phyloP scores from a whole-genome alignment of 2,888 invertebrate genomes.

The Agonopterix heracliana region DNA sequence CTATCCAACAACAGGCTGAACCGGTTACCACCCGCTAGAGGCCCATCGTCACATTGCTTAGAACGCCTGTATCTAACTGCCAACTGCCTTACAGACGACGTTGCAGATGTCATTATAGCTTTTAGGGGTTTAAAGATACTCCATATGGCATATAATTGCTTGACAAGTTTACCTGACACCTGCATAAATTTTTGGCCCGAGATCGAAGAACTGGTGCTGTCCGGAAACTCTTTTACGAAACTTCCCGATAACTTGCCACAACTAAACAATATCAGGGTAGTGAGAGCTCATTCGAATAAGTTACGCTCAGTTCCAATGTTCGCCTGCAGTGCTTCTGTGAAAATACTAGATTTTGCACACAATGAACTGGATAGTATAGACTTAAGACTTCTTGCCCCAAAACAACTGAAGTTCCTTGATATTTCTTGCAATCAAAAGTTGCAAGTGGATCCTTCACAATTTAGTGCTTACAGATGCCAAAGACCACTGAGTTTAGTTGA shows the following conservation, averaged over 20 bases:
- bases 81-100: slow-evolving; percentile 84
- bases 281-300: slow-evolving; percentile 89
- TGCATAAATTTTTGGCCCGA: slow-evolving; percentile 86
- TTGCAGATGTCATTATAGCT: slow-evolving; percentile 79
- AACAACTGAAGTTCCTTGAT: slow-evolving; percentile 89
- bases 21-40: slow-evolving; percentile 79
- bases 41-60: slow-evolving; percentile 76
- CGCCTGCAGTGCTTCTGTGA: slow-evolving; percentile 82
- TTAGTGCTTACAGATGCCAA: slow-evolving; percentile 86
- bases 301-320: slow-evolving; percentile 85
- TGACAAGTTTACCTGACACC: slow-evolving; percentile 83
- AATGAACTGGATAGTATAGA: slow-evolving; percentile 89
- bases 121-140: slow-evolving; percentile 81
- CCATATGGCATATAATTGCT: slow-evolving; percentile 87
- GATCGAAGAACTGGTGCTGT: slow-evolving; percentile 87
- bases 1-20: slow-evolving; percentile 86
- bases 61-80: slow-evolving; percentile 85
- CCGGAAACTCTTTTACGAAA: slow-evolving; percentile 86
- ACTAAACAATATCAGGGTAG: slow-evolving; percentile 81
- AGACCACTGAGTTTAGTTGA: slow-evolving; percentile 89
- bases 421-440: slow-evolving; percentile 89
- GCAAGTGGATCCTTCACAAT: slow-evolving; percentile 89
- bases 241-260: slow-evolving; percentile 86
- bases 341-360: slow-evolving; percentile 89
- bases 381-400: slow-evolving; percentile 84